Conservation (phyloP, 1,140 invertebrate species). For the Papilio polytes region DNA sequence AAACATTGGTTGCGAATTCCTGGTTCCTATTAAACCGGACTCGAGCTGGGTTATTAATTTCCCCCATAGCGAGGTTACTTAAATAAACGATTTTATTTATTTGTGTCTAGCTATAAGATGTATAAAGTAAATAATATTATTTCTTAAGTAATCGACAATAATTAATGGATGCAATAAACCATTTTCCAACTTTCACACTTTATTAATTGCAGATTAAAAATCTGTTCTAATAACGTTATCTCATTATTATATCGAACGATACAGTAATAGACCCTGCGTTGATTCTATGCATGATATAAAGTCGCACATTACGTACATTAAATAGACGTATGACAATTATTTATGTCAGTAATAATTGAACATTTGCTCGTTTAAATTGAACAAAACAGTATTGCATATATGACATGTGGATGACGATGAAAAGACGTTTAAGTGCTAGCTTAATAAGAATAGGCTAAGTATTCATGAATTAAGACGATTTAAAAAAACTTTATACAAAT, state of each 20-base stretch:
- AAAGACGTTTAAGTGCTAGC: neutral
- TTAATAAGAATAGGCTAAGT: no score
- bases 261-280: neutral
- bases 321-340: neutral
- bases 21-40: neutral
- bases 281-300: neutral
- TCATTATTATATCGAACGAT: neutral
- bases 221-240: neutral
- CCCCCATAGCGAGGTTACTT: no score
- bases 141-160: no score
- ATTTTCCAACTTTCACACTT: neutral
- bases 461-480: no score
- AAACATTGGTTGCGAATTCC: neutral
- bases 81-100: no score
- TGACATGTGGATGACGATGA: neutral
- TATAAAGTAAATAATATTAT: no score
- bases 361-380: neutral
- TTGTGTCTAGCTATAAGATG: no score
- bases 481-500: no score
- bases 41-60: no score
- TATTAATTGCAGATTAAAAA: neutral
- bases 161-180: neutral
- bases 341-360: neutral
- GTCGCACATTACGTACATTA: neutral
- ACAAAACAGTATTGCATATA: neutral